phyloP scores from a whole-genome alignment of 1,140 invertebrate genomes.

The Pollicipes pollicipes region DNA sequence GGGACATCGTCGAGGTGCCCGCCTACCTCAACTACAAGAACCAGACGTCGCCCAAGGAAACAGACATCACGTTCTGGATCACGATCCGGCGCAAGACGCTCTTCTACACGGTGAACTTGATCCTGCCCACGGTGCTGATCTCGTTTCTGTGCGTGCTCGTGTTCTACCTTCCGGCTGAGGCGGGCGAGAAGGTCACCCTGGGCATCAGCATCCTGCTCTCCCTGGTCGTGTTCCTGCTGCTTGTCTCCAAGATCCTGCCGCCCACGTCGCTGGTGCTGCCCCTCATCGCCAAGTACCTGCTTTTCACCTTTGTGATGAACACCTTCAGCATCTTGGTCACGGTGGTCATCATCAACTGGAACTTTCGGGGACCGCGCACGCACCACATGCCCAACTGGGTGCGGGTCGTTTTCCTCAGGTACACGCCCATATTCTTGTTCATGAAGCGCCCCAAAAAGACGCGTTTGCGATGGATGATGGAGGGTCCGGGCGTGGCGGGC shows the following conservation, averaged over 20 bases:
- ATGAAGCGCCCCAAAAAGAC: slow-evolving; percentile 87
- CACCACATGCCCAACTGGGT: slow-evolving; percentile 89
- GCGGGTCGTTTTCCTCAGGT: slow-evolving; percentile 73
- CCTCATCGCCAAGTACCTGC: slow-evolving; percentile 92
- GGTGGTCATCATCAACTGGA: slow-evolving; percentile 98
- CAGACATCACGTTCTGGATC: slow-evolving; percentile 92
- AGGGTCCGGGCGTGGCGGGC: slow-evolving; percentile 45
- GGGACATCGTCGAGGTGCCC: slow-evolving; percentile 86
- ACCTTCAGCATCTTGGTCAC: slow-evolving; percentile 97
- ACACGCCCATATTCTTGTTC: slow-evolving; percentile 43
- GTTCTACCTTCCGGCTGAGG: slow-evolving; percentile 83
- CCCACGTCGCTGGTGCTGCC: slow-evolving; percentile 90
- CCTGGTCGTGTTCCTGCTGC: slow-evolving; percentile 93
- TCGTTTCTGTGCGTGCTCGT: slow-evolving; percentile 96
- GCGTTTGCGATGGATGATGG: slow-evolving; percentile 87
- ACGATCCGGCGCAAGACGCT: slow-evolving; percentile 91
- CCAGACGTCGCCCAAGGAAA: slow-evolving; percentile 60
- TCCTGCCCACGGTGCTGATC: slow-evolving; percentile 93
- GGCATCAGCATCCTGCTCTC: slow-evolving; percentile 98
- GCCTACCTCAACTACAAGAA: slow-evolving; percentile 30
- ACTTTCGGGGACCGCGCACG: slow-evolving; percentile 75
- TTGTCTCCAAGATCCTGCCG: slow-evolving; percentile 97
- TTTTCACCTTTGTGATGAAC: slow-evolving; percentile 99
- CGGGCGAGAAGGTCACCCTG: slow-evolving; percentile 59
- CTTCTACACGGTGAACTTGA: slow-evolving; percentile 98